A percentile compares a stretch with the other conserved stretches of the same genome.
Evolutionary conservation across 2,797 vertebrate genomes (phyloP).

Genomic region (Coendou prehensilis): DNA sequence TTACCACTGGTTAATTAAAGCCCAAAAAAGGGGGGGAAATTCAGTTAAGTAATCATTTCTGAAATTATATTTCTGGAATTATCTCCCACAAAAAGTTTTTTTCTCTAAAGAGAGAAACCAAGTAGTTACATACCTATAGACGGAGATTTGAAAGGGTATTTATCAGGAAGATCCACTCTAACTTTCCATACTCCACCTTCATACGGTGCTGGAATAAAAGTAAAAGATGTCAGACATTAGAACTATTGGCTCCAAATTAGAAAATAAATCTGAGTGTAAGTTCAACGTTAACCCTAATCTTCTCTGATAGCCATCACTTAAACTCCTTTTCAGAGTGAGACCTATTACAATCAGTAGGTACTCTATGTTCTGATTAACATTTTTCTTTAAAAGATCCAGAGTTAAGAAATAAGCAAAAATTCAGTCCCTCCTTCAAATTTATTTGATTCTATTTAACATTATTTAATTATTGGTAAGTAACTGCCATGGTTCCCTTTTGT

Average conservation of each 20-base stretch:
- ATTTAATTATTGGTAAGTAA: slow-evolving; percentile 32
- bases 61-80: slow-evolving; percentile 55
- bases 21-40: not conserved
- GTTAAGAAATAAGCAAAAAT: slow-evolving; percentile 31
- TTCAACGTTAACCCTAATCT: slow-evolving; percentile 53
- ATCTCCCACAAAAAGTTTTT: slow-evolving; percentile 22
- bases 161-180: slow-evolving; percentile 98
- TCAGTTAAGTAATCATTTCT: slow-evolving; percentile 55
- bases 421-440: slow-evolving; percentile 1
- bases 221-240: not conserved
- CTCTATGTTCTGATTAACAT: not conserved
- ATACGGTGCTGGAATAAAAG: slow-evolving; percentile 92
- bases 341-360: not conserved
- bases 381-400: slow-evolving; percentile 56
- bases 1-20: not conserved
- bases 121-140: slow-evolving; percentile 94
- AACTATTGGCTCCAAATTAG: slow-evolving; percentile 23
- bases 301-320: slow-evolving; percentile 59
- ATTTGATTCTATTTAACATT: slow-evolving; percentile 11
- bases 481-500: not conserved
- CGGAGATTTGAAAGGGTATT: slow-evolving; percentile 99
- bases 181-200: slow-evolving; percentile 99
- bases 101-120: slow-evolving; percentile 54
- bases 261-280: slow-evolving; percentile 45
- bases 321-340: slow-evolving; percentile 40